Evolutionary conservation across 2,797 vertebrate genomes (phyloP), one percentile per base, ranked within the genome.

Genomic region (Mormyrops attenuatus): DNA sequence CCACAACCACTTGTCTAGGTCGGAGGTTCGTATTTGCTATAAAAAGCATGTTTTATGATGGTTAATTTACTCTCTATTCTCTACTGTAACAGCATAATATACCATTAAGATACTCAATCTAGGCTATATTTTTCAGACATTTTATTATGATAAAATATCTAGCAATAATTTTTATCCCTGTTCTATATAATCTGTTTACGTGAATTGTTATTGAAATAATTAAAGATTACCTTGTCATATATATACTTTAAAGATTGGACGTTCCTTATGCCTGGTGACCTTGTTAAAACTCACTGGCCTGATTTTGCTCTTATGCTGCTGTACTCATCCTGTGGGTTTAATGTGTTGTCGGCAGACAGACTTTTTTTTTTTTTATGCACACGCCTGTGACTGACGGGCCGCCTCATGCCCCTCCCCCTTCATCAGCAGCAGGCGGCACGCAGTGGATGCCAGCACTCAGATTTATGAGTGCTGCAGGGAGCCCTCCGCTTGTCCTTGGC

Each of bases 401-500:
- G 66, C 66, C 11, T 73, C 30, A 38, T 1, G 30, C 30, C 30
- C 66, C 66, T 34, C 66, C 87, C 34, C 3, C 41, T 87, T 89
- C 90, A 90, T 92, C 90, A 88, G 49, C 87, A 80, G 69, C 49
- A 73, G 77, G 88, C 85, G 9, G 47, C 13, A 3, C n/a, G 11
- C 7, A 52, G 47, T 7, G 41, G 20, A 82, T 73, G 88, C 80
- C 22, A 73, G 90, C 86, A n/a, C 3, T 63, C 89, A 91, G 91
- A 92, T 92, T 92, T 91, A 92, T 89, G 77, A 88, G 89, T 52
- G 88, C 92, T 92, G 92, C 91, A 91, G 90, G 53, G 87, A 82
- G 69, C 87, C 87, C 69, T 91, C 85, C 84, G 55, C 8, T 41
- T 91, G 91, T 90, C 87, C 90, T 91, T 88, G 77, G 88, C 85